These are phyloP conservation scores for Thomomys bottae DNA, from an alignment of 2,113 vertebrate genomes.

Conservation along the genomic window DNA sequence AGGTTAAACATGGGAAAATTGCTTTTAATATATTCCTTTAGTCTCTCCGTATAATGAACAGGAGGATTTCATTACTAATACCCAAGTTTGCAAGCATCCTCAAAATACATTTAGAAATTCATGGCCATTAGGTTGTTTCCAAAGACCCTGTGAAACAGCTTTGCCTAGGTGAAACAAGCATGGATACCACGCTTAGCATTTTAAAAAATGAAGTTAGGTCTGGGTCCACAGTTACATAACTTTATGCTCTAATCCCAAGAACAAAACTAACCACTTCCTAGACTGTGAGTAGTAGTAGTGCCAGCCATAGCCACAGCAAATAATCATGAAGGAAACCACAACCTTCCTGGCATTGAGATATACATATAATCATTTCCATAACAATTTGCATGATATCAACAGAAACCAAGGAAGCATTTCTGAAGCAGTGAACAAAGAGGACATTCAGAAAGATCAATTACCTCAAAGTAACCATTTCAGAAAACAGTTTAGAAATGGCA, in stretches of 20 bases:
- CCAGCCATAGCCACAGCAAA: slow-evolving; percentile 63
- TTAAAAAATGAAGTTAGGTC: slow-evolving; percentile 53
- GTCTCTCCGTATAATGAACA: slow-evolving; percentile 15
- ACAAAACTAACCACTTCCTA: slow-evolving; percentile 76
- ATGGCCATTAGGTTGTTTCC: slow-evolving; percentile 45
- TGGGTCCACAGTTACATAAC: slow-evolving; percentile 22
- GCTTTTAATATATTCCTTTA: slow-evolving; percentile 15
- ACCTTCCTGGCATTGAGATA: slow-evolving; percentile 64
- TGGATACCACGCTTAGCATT: slow-evolving; percentile 21
- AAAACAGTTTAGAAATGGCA: not conserved
- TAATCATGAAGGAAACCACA: slow-evolving; percentile 70
- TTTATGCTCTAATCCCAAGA: slow-evolving; percentile 66
- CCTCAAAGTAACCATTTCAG: slow-evolving; percentile 35
- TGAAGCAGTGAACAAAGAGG: slow-evolving; percentile 47
- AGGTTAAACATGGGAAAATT: slow-evolving; percentile 18
- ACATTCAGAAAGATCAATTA: slow-evolving; percentile 34
- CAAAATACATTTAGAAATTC: slow-evolving; percentile 3
- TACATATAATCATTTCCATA: slow-evolving; percentile 69
- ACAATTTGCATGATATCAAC: slow-evolving; percentile 68
- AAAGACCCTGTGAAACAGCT: slow-evolving; percentile 46
- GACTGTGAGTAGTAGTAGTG: slow-evolving; percentile 37
- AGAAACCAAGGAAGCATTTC: slow-evolving; percentile 49
- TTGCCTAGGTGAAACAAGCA: slow-evolving; percentile 34
- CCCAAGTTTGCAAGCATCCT: not conserved
- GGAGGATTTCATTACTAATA: slow-evolving; percentile 20